Evolutionary conservation across 2,113 vertebrate species (phyloP).

Genomic region (Podiceps cristatus): DNA sequence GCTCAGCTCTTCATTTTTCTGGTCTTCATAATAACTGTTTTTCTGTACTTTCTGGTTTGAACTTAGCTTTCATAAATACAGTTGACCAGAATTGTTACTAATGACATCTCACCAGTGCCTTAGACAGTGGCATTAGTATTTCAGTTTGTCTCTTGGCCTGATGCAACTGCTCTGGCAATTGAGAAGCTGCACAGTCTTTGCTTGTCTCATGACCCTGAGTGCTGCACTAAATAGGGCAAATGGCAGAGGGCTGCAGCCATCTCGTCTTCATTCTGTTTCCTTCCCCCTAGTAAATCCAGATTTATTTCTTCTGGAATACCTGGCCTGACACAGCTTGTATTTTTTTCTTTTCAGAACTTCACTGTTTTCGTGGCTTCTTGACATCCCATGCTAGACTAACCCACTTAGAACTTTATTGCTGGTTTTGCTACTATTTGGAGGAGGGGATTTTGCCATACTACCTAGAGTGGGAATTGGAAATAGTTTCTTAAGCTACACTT

Average conservation of each 20-base stretch:
- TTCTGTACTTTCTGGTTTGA: background rate
- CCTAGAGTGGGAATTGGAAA: background rate
- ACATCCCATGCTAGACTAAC: background rate
- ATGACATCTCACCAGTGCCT: background rate
- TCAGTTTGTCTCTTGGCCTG: background rate
- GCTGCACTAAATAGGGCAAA: background rate
- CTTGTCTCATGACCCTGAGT: background rate
- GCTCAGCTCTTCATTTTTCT: background rate
- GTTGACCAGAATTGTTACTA: background rate
- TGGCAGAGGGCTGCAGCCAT: background rate
- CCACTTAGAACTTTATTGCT: background rate
- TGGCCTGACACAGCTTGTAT: background rate
- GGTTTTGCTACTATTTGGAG: background rate
- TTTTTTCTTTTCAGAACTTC: background rate
- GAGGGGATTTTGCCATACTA: background rate
- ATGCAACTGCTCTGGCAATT: background rate
- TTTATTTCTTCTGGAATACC: background rate
- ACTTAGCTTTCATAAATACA: background rate
- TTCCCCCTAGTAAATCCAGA: background rate
- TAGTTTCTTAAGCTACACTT: background rate
- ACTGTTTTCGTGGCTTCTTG: background rate
- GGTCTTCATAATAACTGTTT: background rate
- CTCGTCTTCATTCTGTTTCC: background rate
- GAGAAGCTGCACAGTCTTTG: background rate
- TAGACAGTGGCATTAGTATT: background rate